Conservation (phyloP, 2,113 vertebrate species). For the Erpornis zantholeuca region DNA sequence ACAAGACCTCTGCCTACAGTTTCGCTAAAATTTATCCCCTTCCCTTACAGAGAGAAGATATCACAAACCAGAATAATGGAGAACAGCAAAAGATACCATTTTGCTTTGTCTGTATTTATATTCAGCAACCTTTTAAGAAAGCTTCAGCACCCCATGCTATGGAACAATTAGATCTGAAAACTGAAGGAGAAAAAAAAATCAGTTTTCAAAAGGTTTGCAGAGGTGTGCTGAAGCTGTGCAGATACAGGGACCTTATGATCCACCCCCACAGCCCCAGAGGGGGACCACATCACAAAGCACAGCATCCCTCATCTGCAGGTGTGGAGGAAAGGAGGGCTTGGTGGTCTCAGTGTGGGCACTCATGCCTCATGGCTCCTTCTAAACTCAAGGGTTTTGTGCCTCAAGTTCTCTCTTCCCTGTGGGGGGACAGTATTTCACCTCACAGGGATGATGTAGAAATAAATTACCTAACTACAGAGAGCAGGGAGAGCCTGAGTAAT, state of each 20-base stretch:
- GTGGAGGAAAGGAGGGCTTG: not conserved
- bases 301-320: not conserved
- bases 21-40: not conserved
- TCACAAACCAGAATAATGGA: not conserved
- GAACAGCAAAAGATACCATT: not conserved
- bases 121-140: not conserved
- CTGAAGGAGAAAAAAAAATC: not conserved
- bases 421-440: not conserved
- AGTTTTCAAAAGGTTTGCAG: not conserved
- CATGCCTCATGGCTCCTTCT: rapidly evolving
- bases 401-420: not conserved
- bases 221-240: not conserved
- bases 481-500: not conserved
- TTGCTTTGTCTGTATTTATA: not conserved
- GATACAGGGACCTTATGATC: not conserved
- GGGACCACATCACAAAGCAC: not conserved
- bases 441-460: not conserved
- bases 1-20: not conserved
- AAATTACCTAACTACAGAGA: not conserved
- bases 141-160: not conserved
- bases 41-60: not conserved
- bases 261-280: not conserved
- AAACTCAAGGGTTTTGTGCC: not conserved
- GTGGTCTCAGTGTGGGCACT: not conserved
- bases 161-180: not conserved